phyloP scores from a whole-genome alignment of 2,113 vertebrate species.

The Sceloporus tristichus region DNA sequence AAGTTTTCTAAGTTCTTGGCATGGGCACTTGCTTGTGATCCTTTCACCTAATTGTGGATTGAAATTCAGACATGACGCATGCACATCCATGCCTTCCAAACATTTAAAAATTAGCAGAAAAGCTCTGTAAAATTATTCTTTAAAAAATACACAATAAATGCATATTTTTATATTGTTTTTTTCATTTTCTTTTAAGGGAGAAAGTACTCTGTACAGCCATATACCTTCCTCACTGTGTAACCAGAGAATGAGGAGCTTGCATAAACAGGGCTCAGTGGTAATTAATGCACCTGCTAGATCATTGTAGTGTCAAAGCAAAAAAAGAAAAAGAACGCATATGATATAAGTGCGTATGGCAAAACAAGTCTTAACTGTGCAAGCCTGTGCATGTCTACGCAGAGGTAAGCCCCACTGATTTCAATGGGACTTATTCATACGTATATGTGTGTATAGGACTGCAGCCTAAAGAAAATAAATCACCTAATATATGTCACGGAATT shows the following conservation, averaged over 20 bases:
- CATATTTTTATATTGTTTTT: neutral
- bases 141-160: neutral
- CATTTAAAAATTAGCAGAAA: neutral
- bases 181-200: neutral
- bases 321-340: constrained; percentile 30
- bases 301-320: neutral
- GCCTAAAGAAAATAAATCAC: neutral
- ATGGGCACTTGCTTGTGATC: no score
- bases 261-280: neutral
- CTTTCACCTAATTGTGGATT: no score
- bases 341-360: constrained; percentile 52
- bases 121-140: neutral
- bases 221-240: neutral
- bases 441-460: neutral
- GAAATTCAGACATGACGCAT: no score
- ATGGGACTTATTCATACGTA: neutral
- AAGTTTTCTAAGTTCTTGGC: no score
- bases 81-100: neutral
- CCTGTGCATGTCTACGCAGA: neutral
- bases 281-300: neutral
- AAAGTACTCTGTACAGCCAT: neutral
- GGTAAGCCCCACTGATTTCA: neutral
- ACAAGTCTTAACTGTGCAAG: no score
- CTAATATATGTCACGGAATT: constrained; percentile 34
- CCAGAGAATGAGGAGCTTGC: neutral